Evolutionary conservation across 30 jellyfish, hydroid and myxozoan genomes (phyloP), one percentile per base, ranked within the genome.

Genomic region (Phacellophora camtschatica): DNA sequence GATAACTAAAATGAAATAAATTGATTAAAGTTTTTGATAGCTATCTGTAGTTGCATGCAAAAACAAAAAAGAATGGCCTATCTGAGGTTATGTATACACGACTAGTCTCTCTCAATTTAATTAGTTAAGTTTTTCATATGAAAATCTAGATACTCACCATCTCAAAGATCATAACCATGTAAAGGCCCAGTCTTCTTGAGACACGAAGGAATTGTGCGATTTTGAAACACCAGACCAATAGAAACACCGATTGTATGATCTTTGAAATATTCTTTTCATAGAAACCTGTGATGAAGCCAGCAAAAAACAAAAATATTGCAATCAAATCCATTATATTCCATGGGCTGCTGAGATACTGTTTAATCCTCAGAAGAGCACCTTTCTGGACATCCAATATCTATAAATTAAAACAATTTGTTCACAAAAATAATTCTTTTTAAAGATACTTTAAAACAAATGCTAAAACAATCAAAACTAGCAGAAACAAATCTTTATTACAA

Each of bases 111-210:
- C n/a, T n/a, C n/a, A n/a, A n/a, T n/a, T n/a, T n/a, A n/a, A n/a
- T n/a, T n/a, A n/a, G n/a, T n/a, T n/a, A n/a, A n/a, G n/a, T n/a
- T n/a, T n/a, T n/a, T n/a, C n/a, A n/a, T n/a, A n/a, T n/a, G n/a
- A n/a, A n/a, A n/a, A n/a, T n/a, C n/a, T n/a, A n/a, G n/a, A n/a
- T n/a, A 34, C 83, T 27, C 65, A 84, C 95, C 95, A 84, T 84
- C 45, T 74, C 67, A 20, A 58, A 43, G 18, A 84, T 84, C 95
- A 84, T 84, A 24, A 84, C 89, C 79, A 73, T 51, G 62, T 84
- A 84, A 5, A 74, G 89, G 2, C 95, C 95, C 23, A 84, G 37
- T 34, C 27, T 19, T 16, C 46, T 36, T 28, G 66, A 65, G 19
- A 36, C 57, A 12, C 85, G 31, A 12, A 67, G 46, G 35, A 84